Conservation (phyloP, 2,888 invertebrate genomes). For the Meiosimyza decipiens region DNA sequence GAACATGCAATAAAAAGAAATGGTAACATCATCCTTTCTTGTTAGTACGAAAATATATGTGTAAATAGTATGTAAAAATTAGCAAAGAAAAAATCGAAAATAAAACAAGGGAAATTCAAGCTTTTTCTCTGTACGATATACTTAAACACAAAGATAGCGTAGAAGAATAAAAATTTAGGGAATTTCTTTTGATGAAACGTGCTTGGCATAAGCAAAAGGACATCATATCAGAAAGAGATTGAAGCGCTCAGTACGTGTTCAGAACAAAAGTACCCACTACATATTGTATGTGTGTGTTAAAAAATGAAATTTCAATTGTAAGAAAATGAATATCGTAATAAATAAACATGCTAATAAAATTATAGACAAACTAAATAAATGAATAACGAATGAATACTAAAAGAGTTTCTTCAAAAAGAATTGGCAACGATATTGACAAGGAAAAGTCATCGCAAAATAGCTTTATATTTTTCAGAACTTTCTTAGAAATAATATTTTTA, state of each 20-base stretch:
- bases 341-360: slow-evolving; percentile 28
- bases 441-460: too few species aligned
- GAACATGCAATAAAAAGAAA: slow-evolving; percentile 26
- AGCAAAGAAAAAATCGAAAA: background rate
- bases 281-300: background rate
- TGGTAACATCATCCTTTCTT: slow-evolving; percentile 1
- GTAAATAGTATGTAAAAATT: slow-evolving; percentile 8
- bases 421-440: too few species aligned
- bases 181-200: slow-evolving; percentile 34
- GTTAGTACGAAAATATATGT: background rate
- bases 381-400: background rate
- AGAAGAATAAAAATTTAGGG: slow-evolving; percentile 33
- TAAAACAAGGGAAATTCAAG: slow-evolving; percentile 9
- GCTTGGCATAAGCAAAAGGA: slow-evolving; percentile 17
- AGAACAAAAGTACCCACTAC: too few species aligned
- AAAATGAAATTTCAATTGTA: slow-evolving; percentile 7
- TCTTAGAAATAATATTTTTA: too few species aligned
- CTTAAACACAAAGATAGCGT: slow-evolving; percentile 14
- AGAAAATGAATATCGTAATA: background rate
- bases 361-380: background rate
- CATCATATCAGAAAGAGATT: background rate
- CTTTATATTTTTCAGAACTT: too few species aligned
- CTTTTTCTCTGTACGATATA: background rate
- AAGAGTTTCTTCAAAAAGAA: too few species aligned
- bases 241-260: too few species aligned